Evolutionary conservation across 2,113 vertebrate species (phyloP).

Genomic region (Neodon shergylaensis): DNA sequence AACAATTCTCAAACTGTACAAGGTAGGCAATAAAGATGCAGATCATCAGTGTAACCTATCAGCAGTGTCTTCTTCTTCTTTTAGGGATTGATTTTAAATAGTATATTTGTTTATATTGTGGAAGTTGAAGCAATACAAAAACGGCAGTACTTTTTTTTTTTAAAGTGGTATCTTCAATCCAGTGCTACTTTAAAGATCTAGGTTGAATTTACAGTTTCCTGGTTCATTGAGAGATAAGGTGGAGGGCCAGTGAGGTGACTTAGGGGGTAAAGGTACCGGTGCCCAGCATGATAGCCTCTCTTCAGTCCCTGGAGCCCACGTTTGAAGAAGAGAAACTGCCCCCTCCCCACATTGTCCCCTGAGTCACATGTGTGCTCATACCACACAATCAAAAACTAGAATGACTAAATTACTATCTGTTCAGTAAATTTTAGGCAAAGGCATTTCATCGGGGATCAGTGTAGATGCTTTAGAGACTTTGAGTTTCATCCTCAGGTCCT

Average conservation of each 20-base stretch:
- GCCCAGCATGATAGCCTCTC: not conserved
- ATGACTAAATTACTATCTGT: not conserved
- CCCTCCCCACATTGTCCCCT: no score
- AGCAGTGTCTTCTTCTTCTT: not conserved
- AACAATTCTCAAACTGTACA: conserved; percentile 95
- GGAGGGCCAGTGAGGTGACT: not conserved
- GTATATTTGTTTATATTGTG: not conserved
- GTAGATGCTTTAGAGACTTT: not conserved
- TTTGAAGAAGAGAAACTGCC: not conserved
- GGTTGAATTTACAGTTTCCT: conserved; percentile 18
- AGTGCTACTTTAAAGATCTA: conserved; percentile 14
- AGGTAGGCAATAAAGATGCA: conserved; percentile 85
- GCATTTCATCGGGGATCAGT: not conserved
- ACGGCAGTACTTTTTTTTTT: not conserved
- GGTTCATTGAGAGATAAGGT: not conserved
- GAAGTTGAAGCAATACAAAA: conserved; percentile 13
- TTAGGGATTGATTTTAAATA: not conserved
- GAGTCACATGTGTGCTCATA: no score
- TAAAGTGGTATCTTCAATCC: not conserved
- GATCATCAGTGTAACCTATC: not conserved
- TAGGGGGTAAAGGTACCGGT: no score
- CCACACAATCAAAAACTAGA: not conserved
- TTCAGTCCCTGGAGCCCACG: not conserved
- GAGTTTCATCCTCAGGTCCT: not conserved
- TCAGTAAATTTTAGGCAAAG: not conserved